Base-by-base conservation (phyloP, 2,113 vertebrate species). In the Astur gentilis region DNA sequence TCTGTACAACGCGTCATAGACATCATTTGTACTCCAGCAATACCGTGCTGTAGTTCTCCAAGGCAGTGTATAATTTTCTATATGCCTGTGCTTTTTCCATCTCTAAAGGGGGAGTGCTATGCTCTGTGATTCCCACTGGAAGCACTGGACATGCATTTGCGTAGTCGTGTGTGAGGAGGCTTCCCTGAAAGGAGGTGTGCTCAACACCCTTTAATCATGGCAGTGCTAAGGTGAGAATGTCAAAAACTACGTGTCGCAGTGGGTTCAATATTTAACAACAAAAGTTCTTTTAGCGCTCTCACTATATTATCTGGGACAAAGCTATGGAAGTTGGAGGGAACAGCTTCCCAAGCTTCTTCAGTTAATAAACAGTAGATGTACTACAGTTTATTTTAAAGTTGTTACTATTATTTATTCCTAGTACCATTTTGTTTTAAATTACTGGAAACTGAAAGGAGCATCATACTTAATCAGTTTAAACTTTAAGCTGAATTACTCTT, bases 401-500 rank as follows among this genome's bases (percentile, higher is more conserved):
- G 8, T 45, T 91, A 36, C 9, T 80, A 29, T 40, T 89, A 83
- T n/a, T n/a, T 67, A 49, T 87, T 64, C 67, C 50, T 85, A 60
- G 16, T 36, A 34, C 29, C 90, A 91, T 97, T 96, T 95, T 86
- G 45, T 83, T 94, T 97, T 91, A 96, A 96, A 96, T 84, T 85
- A 90, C 20, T 84, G 67, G 71, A 91, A 91, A 77, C 69, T 78
- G 73, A 97, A 94, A 97, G 78, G 36, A 69, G 29, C 23, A 91
- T 78, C 38, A 70, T 67, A 78, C 25, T 61, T 96, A 73, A 94
- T 92, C 60, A 83, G 71, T 97, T 98, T 89, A 97, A 97, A 95
- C 60, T 91, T 90, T 62, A 92, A 69, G 55, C 80, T 93, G 83
- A 95, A 83, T 82, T 95, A 78, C 44, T 12, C 21, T 87, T 95